Base-by-base conservation (phyloP, 2,888 invertebrate genomes). In the Polydrusus tereticollis region DNA sequence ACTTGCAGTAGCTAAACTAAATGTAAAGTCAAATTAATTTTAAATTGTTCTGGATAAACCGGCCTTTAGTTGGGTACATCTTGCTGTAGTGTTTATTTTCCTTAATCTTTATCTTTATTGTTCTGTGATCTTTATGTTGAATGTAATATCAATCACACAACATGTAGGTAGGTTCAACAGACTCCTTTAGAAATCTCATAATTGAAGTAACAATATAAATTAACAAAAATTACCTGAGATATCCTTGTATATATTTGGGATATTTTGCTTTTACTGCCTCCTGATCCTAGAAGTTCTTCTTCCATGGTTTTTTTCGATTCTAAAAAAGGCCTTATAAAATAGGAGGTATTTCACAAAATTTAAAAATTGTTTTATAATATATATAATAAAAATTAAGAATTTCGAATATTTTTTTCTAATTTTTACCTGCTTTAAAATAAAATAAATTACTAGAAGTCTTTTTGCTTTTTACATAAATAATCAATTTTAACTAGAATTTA, bases 161-260 rank as follows among this genome's bases (percentile, higher is more conserved):
- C 1, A 10, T 4, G 6, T 33, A 2, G 7, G 12, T n/a, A 36
- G 1, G 12, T 2, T 33, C 12, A 33, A 8, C 14, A 14, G n/a
- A 14, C 2, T 16, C 3, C 14, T 5, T 5, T 16, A n/a, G 6
- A 16, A 1, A 16, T 41, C 41, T 16, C 14, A 38, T 12, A 29
- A 57, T 41, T 23, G 3, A n/a, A 23, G 14, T 7, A 60, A 67
- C n/a, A n/a, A n/a, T 16, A 21, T 43, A 43, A 47, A 41, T 2
- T n/a, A 38, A 10, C 18, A 21, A 33, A 12, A 69, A 41, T 76
- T 76, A 90, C 92, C 90, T 92, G 92, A 80, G 90, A 90, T 84
- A 91, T 83, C 84, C 91, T 89, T 63, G 88, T 89, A 88, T 90
- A 89, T 76, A 89, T 88, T 87, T 92, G 92, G 77, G 90, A 89